phyloP scores from a whole-genome alignment of 2,888 invertebrate genomes.

The Drosophila acutilabella region DNA sequence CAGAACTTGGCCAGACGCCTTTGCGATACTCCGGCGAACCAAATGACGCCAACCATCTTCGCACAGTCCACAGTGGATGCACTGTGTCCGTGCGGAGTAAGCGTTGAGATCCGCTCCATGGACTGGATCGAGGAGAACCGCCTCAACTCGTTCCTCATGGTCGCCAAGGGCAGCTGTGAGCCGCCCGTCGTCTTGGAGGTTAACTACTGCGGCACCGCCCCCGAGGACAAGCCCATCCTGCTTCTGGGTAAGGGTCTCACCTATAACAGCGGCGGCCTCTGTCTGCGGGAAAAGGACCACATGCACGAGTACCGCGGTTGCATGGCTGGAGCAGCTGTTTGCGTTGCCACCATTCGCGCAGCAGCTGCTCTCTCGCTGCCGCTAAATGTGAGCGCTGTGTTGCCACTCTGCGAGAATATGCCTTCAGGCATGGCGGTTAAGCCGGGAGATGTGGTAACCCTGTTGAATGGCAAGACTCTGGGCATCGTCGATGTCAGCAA shows the following conservation, averaged over 20 bases:
- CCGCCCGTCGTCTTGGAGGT: constrained; percentile 87
- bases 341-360: constrained; percentile 86
- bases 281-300: constrained; percentile 67
- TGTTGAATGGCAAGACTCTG: constrained; percentile 86
- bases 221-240: constrained; percentile 86
- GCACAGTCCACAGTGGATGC: constrained; percentile 88
- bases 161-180: constrained; percentile 86
- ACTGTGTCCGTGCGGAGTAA: constrained; percentile 87
- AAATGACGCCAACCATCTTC: constrained; percentile 91
- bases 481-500: constrained; percentile 87
- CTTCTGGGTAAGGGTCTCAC: constrained; percentile 87
- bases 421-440: constrained; percentile 87
- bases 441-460: constrained; percentile 86
- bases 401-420: constrained; percentile 85
- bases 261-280: constrained; percentile 86
- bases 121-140: constrained; percentile 87
- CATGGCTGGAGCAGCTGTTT: constrained; percentile 88
- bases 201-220: constrained; percentile 85
- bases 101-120: constrained; percentile 85
- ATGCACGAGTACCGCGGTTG: constrained; percentile 86
- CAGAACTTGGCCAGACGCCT: constrained; percentile 90
- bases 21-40: constrained; percentile 90
- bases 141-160: constrained; percentile 86
- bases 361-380: constrained; percentile 86
- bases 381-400: constrained; percentile 86